Evolutionary conservation across 2,113 vertebrate genomes (phyloP), one percentile per base, ranked within the genome.

Genomic region (Muntiacus reevesi): DNA sequence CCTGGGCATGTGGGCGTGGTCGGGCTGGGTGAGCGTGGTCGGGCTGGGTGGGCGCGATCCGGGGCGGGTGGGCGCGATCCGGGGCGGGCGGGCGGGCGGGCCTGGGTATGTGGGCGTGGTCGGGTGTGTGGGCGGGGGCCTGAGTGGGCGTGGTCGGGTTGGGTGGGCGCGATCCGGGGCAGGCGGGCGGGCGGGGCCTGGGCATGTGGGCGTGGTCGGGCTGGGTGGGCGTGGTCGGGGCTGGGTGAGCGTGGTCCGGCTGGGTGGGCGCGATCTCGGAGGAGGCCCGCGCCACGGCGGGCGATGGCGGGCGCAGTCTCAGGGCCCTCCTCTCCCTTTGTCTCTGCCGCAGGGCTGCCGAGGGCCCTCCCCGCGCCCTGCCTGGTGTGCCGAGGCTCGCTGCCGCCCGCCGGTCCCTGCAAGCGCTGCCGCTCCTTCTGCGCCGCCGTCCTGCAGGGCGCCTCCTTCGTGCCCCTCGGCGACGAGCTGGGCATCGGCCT

Each of bases 361-460:
- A 40, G 67, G 27, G 64, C 59, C 14, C 25, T 10, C 40, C 52
- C 28, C 1, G 15, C 67, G 3, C 88, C 76, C 2, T 86, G 97
- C 96, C 93, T 93, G 0, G 59, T 85, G 93, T 95, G 97, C 90
- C 50, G 3, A 7, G 8, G 87, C 17, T 21, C 76, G 11, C 30
- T 96, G 60, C 71, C n/a, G 4, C 67, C 50, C 2, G 14, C 83
- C 16, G 9, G 19, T 84, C 67, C 95, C 74, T 97, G 97, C 95
- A 95, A 96, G 54, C 94, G 78, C 95, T 95, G 96, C 85, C 1
- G 47, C 78, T 95, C 94, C 64, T 91, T 64, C 64, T 13, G 93
- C 14, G 64, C 74, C 16, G 7, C 89, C 0, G 40, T 97, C 85
- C 94, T 91, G 64, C 93, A 91, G n/a, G 97, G 93, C 23, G 1